Evolutionary conservation across 2,113 vertebrate genomes (phyloP), one percentile per base, ranked within the genome.

Genomic region (Hepsetus odoe): DNA sequence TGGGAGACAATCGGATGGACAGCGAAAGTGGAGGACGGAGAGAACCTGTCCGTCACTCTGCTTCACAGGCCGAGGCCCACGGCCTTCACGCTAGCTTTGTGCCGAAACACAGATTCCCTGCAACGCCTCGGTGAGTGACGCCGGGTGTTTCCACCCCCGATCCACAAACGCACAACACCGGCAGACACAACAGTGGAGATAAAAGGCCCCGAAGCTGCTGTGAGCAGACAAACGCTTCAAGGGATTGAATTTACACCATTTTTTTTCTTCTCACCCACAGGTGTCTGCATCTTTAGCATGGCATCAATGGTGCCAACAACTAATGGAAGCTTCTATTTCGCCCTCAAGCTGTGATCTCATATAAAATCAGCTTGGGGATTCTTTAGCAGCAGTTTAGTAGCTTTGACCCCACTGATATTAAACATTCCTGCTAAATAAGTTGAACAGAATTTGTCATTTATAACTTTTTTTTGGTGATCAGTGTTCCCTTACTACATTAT

Each of bases 11-110:
- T 14, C 20, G 56, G 69, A 38, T 26, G 70, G 32, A 40, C 32
- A 10, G 69, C 26, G n/a, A 33, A 35, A 33, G 56, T 20, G 35
- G 1, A 32, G 42, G 42, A 69, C 28, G 32, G 46, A 44, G 30
- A 72, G 53, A 72, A 30, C 33, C 5, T 16, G 3, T 0, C 49
- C 5, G n/a, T 72, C 32, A 72, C 24, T 72, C 70, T 26, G 35
- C 35, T 58, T 72, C 35, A 58, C 53, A 33, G 46, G 22, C 33
- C 9, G 70, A 58, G 33, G 33, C 53, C 53, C 24, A 24, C 13
- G 22, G 70, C 51, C 24, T 40, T 72, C 49, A n/a, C 33, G n/a
- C 26, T 62, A 62, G 72, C 40, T 46, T 74, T 55, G 26, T 42
- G 40, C 35, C 24, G 53, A 72, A 22, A 58, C 24, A 59, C 26